Conservation (phyloP, 2,797 vertebrate species). For the Xiphophorus birchmanni region DNA sequence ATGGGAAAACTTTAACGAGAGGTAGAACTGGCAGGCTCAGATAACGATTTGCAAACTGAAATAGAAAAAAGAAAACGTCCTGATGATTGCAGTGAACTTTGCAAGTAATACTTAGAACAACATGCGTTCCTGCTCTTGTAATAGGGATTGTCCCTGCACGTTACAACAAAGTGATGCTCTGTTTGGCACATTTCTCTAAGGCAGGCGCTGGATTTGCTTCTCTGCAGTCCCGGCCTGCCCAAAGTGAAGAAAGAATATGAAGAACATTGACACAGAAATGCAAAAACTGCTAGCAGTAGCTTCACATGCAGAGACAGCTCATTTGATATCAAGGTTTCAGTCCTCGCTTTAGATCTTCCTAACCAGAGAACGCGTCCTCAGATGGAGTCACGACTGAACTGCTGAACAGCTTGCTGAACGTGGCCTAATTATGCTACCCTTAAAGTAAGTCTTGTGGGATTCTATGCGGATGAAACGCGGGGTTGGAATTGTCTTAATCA, state of each 20-base stretch:
- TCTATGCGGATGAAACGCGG: background rate
- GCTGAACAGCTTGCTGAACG: constrained; percentile 1
- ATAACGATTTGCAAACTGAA: background rate
- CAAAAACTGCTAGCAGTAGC: background rate
- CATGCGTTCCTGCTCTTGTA: background rate
- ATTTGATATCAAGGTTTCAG: background rate
- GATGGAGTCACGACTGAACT: background rate
- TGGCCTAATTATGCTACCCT: background rate
- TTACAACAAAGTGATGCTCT: background rate
- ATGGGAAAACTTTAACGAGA: background rate
- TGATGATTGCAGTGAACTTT: background rate
- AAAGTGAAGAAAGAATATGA: background rate
- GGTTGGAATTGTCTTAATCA: background rate
- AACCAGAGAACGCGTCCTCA: background rate
- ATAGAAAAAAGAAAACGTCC: background rate
- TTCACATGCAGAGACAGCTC: background rate
- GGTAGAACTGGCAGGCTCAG: background rate
- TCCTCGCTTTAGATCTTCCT: background rate
- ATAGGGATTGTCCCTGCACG: background rate
- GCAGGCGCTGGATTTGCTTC: background rate
- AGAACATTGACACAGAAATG: background rate
- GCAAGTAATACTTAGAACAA: background rate
- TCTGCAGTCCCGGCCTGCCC: background rate
- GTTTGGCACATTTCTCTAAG: background rate
- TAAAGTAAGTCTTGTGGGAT: constrained; percentile 6